Base-by-base conservation (phyloP, 2,113 vertebrate genomes). In the Pyrgilauda ruficollis region DNA sequence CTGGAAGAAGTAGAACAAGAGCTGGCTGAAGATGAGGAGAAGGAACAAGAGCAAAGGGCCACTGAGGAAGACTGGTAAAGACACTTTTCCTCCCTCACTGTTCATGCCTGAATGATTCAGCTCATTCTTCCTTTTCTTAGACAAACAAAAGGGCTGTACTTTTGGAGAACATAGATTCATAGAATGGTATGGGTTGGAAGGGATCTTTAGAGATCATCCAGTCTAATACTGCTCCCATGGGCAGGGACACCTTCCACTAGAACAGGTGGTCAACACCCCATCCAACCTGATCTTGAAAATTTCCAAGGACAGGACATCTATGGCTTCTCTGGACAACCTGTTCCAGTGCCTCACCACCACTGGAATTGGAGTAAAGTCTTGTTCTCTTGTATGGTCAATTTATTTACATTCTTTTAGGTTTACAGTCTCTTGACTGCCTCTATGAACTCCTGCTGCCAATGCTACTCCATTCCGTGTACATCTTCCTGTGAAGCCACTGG, bases 1-100 rank as follows among this genome's bases (percentile, higher is more conserved):
- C 96, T 99, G 31, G 91, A 98, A 96, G 98, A 98, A 27, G 98
- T 98, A 81, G 98, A 98, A 62, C 98, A 98, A 93, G 98, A 99
- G 72, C 90, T 98, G 67, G 98, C 98, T 49, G 97, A 97, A 69
- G 98, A 98, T 4, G 97, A 96, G 2, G 97, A 97, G 14, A 89
- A 94, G 26, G 96, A 95, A 72, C 92, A 96, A 47, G 97, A 97
- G 49, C 93, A 94, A 49, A 95, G 83, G 24, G 93, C 82, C 55
- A 83, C 78, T 64, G 97, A 96, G 30, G 97, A 98, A 87, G 97
- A 98, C 9, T 98, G 98, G 98, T 98, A 97, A 93, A 55, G 7
- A n/a, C 13, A 26, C 35, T n/a, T 13, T n/a, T 81, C 47, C 10
- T 41, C 37, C 43, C 58, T 63, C 52, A 15, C 37, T 81, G 19